A percentile compares a stretch with the other conserved stretches of the same genome.
phyloP scores from a whole-genome alignment of 2,113 vertebrate genomes.

The Spea multiplicata region DNA sequence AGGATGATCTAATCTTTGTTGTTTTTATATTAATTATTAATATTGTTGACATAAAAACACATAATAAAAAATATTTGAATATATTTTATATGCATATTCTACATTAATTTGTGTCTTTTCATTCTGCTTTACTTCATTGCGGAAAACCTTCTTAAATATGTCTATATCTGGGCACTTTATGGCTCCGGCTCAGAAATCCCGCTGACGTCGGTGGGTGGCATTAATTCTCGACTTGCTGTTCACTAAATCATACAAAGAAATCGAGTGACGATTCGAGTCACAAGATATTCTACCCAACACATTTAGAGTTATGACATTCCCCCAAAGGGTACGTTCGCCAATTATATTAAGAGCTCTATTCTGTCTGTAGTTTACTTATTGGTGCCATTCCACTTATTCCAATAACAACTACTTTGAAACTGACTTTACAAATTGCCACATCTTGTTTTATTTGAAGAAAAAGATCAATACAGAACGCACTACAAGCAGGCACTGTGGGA shows the following conservation, averaged over 20 bases:
- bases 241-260: background rate
- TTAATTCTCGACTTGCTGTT: too few species aligned
- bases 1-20: too few species aligned
- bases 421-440: conserved; percentile 2
- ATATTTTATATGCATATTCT: too few species aligned
- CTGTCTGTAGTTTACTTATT: conserved; percentile 20
- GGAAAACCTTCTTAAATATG: too few species aligned
- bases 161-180: too few species aligned
- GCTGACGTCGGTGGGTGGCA: too few species aligned
- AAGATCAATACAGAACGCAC: conserved; percentile 30
- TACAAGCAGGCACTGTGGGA: conserved; percentile 21
- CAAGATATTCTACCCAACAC: background rate
- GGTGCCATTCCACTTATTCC: conserved; percentile 24
- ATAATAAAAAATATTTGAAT: too few species aligned
- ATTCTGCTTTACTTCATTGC: too few species aligned
- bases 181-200: too few species aligned
- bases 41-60: too few species aligned
- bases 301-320: conserved; percentile 7
- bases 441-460: conserved; percentile 39
- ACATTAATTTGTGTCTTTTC: too few species aligned
- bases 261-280: conserved; percentile 1
- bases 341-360: conserved; percentile 12
- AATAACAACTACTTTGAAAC: conserved; percentile 21
- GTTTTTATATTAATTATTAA: too few species aligned
- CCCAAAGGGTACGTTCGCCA: conserved; percentile 31